These are phyloP conservation scores for Globodera ellingtonae DNA, from an alignment of 1,140 invertebrate genomes.

Conservation along the genomic window DNA sequence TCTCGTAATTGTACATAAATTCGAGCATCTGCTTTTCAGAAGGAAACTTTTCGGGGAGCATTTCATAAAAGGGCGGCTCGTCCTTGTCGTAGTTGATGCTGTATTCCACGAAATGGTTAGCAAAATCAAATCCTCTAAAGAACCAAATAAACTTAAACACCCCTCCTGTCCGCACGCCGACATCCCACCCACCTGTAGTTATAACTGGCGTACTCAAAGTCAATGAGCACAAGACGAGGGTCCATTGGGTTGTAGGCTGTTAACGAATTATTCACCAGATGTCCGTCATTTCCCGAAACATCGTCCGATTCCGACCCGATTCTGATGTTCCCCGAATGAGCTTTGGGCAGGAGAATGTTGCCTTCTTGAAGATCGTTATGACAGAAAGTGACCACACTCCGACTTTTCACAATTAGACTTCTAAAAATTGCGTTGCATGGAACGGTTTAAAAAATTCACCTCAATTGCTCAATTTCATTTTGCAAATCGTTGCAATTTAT, in stretches of 20 bases:
- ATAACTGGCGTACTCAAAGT: conserved; percentile 64
- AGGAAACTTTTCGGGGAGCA: conserved; percentile 58
- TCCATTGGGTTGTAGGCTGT: conserved; percentile 63
- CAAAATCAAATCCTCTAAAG: conserved; percentile 63
- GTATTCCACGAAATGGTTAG: conserved; percentile 64
- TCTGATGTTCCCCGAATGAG: conserved; percentile 62
- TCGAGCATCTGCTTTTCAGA: conserved; percentile 59
- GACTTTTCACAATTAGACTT: conserved; percentile 48
- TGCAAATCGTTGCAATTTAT: conserved; percentile 50
- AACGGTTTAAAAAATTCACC: conserved; percentile 33
- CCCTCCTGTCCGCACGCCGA: not conserved
- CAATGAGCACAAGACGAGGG: conserved; percentile 60
- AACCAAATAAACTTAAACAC: not conserved
- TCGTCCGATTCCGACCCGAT: conserved; percentile 60
- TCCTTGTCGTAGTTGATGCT: conserved; percentile 63
- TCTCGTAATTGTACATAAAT: conserved; percentile 61
- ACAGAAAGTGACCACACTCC: conserved; percentile 83
- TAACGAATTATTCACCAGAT: conserved; percentile 44
- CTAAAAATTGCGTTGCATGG: conserved; percentile 16
- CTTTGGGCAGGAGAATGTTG: conserved; percentile 63
- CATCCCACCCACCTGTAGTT: conserved; percentile 55
- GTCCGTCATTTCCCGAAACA: not conserved
- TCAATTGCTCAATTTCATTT: conserved; percentile 53
- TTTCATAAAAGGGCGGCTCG: conserved; percentile 57
- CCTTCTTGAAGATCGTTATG: conserved; percentile 96